These are phyloP conservation scores for Drusus annulatus DNA, from an alignment of 1,140 invertebrate species.

Conservation along the genomic window DNA sequence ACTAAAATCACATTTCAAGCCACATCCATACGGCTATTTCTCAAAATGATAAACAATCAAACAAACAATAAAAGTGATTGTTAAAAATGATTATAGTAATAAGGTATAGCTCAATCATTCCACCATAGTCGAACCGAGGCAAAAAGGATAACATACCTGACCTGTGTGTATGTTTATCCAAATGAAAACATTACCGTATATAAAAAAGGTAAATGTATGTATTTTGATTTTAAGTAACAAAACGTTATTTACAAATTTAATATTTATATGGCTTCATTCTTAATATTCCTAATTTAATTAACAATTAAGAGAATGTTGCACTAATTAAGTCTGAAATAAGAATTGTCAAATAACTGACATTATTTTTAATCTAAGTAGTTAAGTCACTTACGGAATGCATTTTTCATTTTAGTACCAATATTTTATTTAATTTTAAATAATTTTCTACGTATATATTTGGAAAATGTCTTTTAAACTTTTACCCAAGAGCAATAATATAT, in stretches of 20 bases:
- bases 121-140: background rate
- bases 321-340: no score
- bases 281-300: constrained; percentile 7
- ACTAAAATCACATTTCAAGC: constrained; percentile 53
- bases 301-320: no score
- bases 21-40: constrained; percentile 18
- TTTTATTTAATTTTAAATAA: constrained; percentile 25
- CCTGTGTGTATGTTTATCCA: background rate
- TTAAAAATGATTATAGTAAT: background rate
- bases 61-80: no score
- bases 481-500: no score
- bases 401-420: constrained; percentile 25
- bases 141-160: background rate
- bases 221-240: background rate
- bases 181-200: constrained; percentile 10
- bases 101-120: background rate
- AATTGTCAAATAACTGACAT: background rate
- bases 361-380: constrained; percentile 16
- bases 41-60: background rate
- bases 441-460: constrained; percentile 16
- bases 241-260: background rate
- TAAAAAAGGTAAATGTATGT: background rate
- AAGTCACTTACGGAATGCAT: constrained; percentile 51
- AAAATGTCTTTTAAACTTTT: constrained; percentile 4
- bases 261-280: constrained; percentile 40